Evolutionary conservation across 2,113 vertebrate genomes (phyloP).

Genomic region (Fregetta grallaria): DNA sequence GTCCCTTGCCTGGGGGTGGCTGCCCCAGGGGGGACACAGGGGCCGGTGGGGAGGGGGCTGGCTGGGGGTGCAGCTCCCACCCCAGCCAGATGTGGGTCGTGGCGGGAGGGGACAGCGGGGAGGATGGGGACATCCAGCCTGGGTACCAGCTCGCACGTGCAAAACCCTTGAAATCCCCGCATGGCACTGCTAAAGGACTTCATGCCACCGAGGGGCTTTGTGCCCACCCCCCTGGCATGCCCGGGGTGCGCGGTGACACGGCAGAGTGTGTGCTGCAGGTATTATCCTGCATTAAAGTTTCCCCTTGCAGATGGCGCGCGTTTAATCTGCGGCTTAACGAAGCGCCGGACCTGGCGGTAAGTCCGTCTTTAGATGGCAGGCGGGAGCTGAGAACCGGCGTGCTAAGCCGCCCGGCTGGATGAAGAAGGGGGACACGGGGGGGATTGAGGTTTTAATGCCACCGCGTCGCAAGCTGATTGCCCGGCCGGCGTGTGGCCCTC

Average conservation of each 20-base stretch:
- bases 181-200: rapidly evolving
- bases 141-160: background rate
- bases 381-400: conserved; percentile 19
- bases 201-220: background rate
- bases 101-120: background rate
- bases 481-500: background rate
- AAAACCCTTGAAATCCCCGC: background rate
- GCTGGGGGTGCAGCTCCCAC: background rate
- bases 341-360: conserved; percentile 20
- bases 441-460: background rate
- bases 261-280: background rate
- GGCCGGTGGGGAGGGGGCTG: background rate
- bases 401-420: conserved; percentile 10
- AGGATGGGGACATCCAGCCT: background rate
- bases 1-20: background rate
- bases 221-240: background rate
- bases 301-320: conserved; percentile 55
- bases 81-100: background rate
- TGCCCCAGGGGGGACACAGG: background rate
- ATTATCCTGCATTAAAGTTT: conserved; percentile 24
- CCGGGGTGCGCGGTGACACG: background rate
- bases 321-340: conserved; percentile 57
- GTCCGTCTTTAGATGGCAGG: conserved; percentile 64
- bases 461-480: background rate
- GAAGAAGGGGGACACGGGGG: background rate